Evolutionary conservation across 1,140 invertebrate genomes (phyloP).

Genomic region (Thalassaphorura encarpata): DNA sequence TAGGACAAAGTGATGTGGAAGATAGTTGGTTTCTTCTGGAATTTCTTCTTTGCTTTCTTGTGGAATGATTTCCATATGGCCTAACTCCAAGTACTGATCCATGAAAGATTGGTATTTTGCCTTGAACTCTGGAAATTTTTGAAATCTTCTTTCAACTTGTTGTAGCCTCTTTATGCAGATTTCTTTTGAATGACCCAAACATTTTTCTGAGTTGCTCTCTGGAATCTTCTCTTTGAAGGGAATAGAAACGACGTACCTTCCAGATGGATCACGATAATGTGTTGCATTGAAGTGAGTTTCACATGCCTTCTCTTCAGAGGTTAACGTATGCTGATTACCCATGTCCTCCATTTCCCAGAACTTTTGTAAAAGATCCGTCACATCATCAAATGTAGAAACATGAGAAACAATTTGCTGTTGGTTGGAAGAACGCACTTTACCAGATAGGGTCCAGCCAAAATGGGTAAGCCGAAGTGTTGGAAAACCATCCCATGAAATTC

Average conservation of each 20-base stretch:
- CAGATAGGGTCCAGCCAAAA: conserved; percentile 4
- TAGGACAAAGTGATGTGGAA: conserved; percentile 23
- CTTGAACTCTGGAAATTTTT: conserved; percentile 15
- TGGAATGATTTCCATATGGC: conserved; percentile 31
- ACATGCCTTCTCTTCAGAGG: conserved; percentile 19
- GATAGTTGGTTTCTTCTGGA: conserved; percentile 21
- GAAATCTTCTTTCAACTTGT: conserved; percentile 28
- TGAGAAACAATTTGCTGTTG: neutral
- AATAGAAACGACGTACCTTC: conserved; percentile 27
- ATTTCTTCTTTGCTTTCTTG: neutral
- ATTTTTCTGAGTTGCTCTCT: too few relatives aligned
- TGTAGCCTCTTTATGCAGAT: conserved; percentile 24
- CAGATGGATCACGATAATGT: conserved; percentile 13
- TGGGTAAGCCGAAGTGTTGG: neutral
- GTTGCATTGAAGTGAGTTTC: conserved; percentile 30
- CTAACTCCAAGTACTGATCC: conserved; percentile 31
- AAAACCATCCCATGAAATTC: neutral
- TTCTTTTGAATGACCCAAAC: conserved; percentile 23
- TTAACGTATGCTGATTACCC: neutral
- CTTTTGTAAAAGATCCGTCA: conserved; percentile 7
- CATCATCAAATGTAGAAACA: neutral
- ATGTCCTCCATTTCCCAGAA: conserved; percentile 36
- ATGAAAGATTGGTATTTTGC: conserved; percentile 33
- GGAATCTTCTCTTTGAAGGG: conserved; percentile 26
- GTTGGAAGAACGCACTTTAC: conserved; percentile 13